phyloP scores from a whole-genome alignment of 1,140 invertebrate genomes.

The Antheraea mylitta region DNA sequence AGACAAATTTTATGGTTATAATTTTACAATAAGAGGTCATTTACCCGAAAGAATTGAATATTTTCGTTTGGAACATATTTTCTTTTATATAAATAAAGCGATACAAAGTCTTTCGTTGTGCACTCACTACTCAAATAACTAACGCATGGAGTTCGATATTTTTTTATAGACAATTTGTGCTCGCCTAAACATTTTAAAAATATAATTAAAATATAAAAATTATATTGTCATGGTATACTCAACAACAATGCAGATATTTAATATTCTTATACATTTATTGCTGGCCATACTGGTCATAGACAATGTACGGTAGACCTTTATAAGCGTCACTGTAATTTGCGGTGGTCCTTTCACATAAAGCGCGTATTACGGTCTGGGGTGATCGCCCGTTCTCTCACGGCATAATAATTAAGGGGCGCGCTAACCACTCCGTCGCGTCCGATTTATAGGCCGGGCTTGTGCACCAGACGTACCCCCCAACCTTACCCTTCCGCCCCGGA shows the following conservation, averaged over 20 bases:
- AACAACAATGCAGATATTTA: too few relatives aligned
- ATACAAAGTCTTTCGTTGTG: too few relatives aligned
- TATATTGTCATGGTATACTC: too few relatives aligned
- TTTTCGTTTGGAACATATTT: neutral
- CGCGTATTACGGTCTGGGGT: slow-evolving; percentile 53
- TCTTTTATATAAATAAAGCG: too few relatives aligned
- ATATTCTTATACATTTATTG: too few relatives aligned
- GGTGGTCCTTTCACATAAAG: slow-evolving; percentile 38
- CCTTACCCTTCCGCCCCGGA: slow-evolving; percentile 21
- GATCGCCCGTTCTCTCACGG: slow-evolving; percentile 63
- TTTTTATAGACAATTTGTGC: too few relatives aligned
- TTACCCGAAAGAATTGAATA: neutral
- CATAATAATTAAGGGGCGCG: slow-evolving; percentile 63
- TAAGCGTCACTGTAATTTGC: slow-evolving; percentile 32
- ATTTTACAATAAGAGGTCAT: neutral
- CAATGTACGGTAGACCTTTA: too few relatives aligned
- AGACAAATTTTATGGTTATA: neutral
- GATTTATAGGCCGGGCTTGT: slow-evolving; percentile 57
- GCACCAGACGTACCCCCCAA: slow-evolving; percentile 3
- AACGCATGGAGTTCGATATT: too few relatives aligned
- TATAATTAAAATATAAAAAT: too few relatives aligned
- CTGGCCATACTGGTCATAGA: too few relatives aligned
- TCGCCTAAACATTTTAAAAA: too few relatives aligned
- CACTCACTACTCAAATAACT: too few relatives aligned
- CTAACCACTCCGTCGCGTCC: slow-evolving; percentile 40